Conservation (phyloP, 1,140 invertebrate genomes). For the Drosophila serrata region DNA sequence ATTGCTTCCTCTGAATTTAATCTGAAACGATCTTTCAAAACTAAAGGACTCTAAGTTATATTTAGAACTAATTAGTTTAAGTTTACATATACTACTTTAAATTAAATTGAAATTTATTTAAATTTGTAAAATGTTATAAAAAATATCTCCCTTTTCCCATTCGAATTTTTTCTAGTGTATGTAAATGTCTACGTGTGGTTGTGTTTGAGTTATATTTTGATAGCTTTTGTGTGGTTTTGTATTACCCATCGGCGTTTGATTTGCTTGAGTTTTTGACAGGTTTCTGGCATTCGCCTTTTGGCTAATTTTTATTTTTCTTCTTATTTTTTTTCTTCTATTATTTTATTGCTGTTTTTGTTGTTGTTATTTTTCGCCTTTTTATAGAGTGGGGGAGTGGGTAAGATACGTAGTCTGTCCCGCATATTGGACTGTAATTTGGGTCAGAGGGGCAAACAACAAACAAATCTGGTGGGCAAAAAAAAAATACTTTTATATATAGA, state of each 20-base stretch:
- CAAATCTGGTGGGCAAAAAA: constrained; percentile 24
- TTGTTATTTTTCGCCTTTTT: constrained; percentile 16
- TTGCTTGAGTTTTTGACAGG: constrained; percentile 68
- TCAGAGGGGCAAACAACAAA: constrained; percentile 27
- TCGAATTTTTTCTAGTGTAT: not conserved
- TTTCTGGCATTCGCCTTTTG: constrained; percentile 48
- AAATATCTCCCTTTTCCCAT: not conserved
- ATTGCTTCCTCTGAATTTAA: not conserved
- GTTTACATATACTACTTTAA: not conserved
- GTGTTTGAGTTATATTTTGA: constrained; percentile 45
- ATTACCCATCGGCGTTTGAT: constrained; percentile 69
- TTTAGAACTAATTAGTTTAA: not conserved
- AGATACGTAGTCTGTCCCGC: constrained; percentile 22
- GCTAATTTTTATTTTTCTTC: constrained; percentile 49
- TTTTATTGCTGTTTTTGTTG: constrained; percentile 15
- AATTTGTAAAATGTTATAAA: not conserved
- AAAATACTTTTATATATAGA: constrained; percentile 9
- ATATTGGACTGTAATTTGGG: constrained; percentile 29
- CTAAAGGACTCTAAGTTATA: not conserved
- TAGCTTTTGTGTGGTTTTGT: constrained; percentile 60
- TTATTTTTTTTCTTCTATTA: constrained; percentile 4
- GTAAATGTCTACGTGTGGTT: constrained; percentile 9
- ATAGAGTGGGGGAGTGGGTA: constrained; percentile 27
- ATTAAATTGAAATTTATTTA: not conserved
- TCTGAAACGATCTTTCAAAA: not conserved